Conservation (phyloP, 2,888 invertebrate genomes). For the Pseudoips prasinana region DNA sequence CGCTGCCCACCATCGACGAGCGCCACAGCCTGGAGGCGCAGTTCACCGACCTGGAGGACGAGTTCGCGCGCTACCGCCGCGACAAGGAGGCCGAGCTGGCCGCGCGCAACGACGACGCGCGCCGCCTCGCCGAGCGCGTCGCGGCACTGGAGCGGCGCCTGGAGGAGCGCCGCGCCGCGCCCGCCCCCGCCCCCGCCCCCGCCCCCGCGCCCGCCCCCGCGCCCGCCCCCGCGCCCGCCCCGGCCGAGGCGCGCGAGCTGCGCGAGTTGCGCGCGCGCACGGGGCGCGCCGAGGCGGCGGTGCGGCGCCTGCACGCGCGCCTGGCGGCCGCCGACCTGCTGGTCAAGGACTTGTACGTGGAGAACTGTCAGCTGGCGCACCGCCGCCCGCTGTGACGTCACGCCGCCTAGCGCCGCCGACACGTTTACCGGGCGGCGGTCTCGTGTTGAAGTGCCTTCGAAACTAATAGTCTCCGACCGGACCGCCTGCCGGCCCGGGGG, state of each 20-base stretch:
- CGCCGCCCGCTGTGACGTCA: slow-evolving; percentile 38
- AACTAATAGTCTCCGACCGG: too few relatives aligned
- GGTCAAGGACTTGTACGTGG: slow-evolving; percentile 91
- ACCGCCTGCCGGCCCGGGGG: too few relatives aligned
- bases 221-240: not conserved
- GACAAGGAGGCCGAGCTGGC: slow-evolving; percentile 51
- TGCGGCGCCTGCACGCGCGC: slow-evolving; percentile 80
- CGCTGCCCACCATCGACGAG: slow-evolving; percentile 90
- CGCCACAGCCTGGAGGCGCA: slow-evolving; percentile 70
- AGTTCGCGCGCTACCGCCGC: slow-evolving; percentile 29
- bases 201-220: not conserved
- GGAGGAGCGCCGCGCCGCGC: slow-evolving; percentile 1
- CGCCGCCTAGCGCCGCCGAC: slow-evolving; percentile 1
- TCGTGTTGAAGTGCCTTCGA: too few relatives aligned
- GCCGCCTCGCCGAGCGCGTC: slow-evolving; percentile 5
- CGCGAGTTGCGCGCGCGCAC: slow-evolving; percentile 72
- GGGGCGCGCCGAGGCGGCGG: slow-evolving; percentile 65
- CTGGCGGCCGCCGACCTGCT: slow-evolving; percentile 88
- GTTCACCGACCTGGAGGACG: slow-evolving; percentile 54
- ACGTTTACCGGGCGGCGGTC: not conserved
- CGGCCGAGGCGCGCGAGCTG: slow-evolving; percentile 61
- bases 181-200: too few relatives aligned
- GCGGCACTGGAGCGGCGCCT: slow-evolving; percentile 1
- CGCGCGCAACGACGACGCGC: slow-evolving; percentile 21
- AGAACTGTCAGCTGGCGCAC: slow-evolving; percentile 87